Percentiles rank a stretch among this genome's conserved stretches.
Conservation (phyloP, 2,113 vertebrate species). For the Apteryx owenii region DNA sequence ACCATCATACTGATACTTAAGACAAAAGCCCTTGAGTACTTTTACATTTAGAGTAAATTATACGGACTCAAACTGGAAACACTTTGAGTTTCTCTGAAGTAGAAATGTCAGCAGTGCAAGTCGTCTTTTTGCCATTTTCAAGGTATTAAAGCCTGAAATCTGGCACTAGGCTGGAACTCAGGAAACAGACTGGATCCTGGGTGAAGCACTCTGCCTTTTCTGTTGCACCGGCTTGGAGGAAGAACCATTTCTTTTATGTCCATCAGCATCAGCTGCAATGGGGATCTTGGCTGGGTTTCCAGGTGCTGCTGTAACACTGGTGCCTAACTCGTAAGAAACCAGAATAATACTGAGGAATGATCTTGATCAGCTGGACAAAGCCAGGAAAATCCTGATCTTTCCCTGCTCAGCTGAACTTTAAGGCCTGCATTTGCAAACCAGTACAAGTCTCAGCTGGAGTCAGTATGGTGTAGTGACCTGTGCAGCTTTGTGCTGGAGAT, state of each 20-base stretch:
- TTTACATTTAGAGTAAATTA: neutral
- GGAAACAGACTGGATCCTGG: rapidly evolving
- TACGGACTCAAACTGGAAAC: neutral
- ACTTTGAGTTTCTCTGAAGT: neutral
- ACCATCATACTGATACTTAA: neutral
- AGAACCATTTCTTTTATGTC: neutral
- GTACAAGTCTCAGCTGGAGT: neutral
- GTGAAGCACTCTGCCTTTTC: neutral
- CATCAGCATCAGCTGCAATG: neutral
- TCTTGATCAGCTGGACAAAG: neutral
- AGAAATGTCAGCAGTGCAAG: neutral
- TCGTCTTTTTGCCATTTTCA: neutral
- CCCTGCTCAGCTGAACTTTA: neutral
- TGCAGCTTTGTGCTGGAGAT: neutral
- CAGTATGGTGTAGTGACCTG: too few species aligned
- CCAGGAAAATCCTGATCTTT: neutral
- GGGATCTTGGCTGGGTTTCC: neutral
- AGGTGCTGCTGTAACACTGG: neutral
- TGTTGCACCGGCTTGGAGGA: neutral
- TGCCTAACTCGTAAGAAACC: neutral
- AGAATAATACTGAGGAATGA: neutral
- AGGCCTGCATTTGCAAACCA: neutral
- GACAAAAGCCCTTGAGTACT: neutral
- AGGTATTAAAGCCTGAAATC: rapidly evolving
- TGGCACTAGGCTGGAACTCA: neutral